These are phyloP conservation scores for Typhlomys cinereus DNA, from an alignment of 2,113 vertebrate species.

Conservation along the genomic window DNA sequence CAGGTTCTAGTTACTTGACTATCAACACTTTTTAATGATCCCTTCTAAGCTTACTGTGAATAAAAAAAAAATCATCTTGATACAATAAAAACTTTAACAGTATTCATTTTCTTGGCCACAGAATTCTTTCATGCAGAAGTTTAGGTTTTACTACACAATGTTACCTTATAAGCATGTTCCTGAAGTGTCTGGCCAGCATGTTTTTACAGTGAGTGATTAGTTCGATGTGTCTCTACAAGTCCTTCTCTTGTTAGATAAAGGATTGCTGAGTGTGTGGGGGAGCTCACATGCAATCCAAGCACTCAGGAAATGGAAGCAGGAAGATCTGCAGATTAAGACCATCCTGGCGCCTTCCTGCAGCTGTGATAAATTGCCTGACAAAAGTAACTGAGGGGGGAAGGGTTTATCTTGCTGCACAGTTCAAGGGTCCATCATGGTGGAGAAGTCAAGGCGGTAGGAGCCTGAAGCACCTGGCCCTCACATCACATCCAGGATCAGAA, in stretches of 20 bases:
- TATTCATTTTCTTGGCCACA: not conserved
- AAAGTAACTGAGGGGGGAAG: no score
- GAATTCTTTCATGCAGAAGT: not conserved
- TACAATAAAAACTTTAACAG: not conserved
- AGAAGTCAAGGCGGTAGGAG: no score
- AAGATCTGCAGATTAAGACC: not conserved
- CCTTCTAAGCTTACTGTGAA: not conserved
- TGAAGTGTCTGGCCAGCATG: not conserved
- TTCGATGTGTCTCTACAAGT: not conserved
- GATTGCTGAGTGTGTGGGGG: fast-evolving
- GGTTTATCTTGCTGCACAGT: no score
- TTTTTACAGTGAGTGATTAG: conserved; percentile 28
- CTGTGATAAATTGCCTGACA: no score
- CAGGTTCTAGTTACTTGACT: not conserved
- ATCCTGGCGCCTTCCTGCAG: no score
- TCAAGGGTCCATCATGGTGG: no score
- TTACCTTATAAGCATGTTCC: not conserved
- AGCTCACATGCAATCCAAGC: not conserved
- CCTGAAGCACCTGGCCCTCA: no score
- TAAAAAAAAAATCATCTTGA: not conserved
- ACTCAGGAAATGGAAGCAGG: not conserved
- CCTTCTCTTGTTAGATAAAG: not conserved
- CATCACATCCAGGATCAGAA: no score
- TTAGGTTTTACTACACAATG: not conserved
- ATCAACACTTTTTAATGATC: not conserved